phyloP scores from a whole-genome alignment of 2,888 invertebrate species.

The Diaprepes abbreviatus region DNA sequence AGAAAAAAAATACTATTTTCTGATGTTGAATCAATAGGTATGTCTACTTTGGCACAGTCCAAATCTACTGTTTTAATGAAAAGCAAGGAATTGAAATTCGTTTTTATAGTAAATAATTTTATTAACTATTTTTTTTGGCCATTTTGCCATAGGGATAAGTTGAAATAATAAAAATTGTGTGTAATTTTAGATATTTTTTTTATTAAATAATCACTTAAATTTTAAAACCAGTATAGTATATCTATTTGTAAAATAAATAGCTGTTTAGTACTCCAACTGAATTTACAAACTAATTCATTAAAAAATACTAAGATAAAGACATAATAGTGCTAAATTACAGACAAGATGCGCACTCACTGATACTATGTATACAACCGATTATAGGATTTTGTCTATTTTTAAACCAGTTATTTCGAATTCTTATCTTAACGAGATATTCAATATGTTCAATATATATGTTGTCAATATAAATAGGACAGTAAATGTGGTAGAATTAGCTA shows the following conservation, averaged over 20 bases:
- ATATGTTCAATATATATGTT: background rate
- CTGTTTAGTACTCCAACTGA: background rate
- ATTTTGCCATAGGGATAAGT: too few relatives aligned
- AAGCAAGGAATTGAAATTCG: too few relatives aligned
- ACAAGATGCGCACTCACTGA: background rate
- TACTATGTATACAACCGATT: slow-evolving; percentile 9
- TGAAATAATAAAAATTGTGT: too few relatives aligned
- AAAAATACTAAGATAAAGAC: background rate
- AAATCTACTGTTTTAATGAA: too few relatives aligned
- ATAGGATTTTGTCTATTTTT: background rate
- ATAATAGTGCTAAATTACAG: slow-evolving; percentile 1
- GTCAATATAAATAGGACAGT: background rate
- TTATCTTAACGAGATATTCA: too few relatives aligned
- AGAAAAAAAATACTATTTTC: too few relatives aligned
- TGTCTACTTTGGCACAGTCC: too few relatives aligned
- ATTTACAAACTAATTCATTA: background rate
- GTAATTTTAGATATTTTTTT: background rate
- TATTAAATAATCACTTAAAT: background rate
- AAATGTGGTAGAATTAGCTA: background rate
- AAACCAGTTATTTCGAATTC: background rate
- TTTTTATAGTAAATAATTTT: too few relatives aligned
- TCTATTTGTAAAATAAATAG: slow-evolving; percentile 10
- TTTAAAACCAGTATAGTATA: background rate
- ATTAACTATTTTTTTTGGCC: too few relatives aligned
- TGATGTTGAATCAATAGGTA: too few relatives aligned